Evolutionary conservation across 1,140 invertebrate genomes (phyloP).

Genomic region (Sycobia sp.): DNA sequence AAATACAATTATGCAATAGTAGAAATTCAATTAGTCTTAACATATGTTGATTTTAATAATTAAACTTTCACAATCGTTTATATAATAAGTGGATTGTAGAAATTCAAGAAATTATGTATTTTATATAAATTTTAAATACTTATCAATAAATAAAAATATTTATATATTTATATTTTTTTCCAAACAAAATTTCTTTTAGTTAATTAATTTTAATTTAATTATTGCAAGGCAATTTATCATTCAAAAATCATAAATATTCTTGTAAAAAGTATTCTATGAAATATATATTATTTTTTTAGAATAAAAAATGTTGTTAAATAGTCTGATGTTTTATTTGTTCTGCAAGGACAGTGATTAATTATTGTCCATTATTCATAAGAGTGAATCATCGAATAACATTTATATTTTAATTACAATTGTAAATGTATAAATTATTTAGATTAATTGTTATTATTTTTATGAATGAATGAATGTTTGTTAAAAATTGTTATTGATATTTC

Average conservation of each 20-base stretch:
- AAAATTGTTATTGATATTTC: too few species aligned
- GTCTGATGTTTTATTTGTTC: constrained; percentile 23
- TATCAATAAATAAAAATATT: neutral
- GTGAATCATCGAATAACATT: neutral
- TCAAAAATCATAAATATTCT: constrained; percentile 9
- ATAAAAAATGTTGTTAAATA: constrained; percentile 19
- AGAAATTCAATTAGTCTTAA: constrained; percentile 2
- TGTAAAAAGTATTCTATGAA: constrained; percentile 3
- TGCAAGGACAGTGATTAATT: constrained; percentile 16
- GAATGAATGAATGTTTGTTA: neutral
- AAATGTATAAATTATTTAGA: neutral
- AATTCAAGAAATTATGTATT: too few species aligned
- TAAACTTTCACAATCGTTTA: too few species aligned
- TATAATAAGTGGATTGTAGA: too few species aligned
- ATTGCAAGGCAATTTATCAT: constrained; percentile 2
- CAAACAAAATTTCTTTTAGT: neutral
- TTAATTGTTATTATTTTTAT: neutral
- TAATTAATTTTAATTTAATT: neutral
- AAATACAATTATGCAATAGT: too few species aligned
- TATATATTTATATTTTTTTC: neutral
- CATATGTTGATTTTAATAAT: constrained; percentile 36
- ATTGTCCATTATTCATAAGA: constrained; percentile 26
- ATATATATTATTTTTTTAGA: constrained; percentile 5
- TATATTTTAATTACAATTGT: constrained; percentile 21
- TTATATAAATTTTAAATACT: neutral